Conservation (phyloP, 2,888 invertebrate genomes). For the Choristoneura rosaceana region DNA sequence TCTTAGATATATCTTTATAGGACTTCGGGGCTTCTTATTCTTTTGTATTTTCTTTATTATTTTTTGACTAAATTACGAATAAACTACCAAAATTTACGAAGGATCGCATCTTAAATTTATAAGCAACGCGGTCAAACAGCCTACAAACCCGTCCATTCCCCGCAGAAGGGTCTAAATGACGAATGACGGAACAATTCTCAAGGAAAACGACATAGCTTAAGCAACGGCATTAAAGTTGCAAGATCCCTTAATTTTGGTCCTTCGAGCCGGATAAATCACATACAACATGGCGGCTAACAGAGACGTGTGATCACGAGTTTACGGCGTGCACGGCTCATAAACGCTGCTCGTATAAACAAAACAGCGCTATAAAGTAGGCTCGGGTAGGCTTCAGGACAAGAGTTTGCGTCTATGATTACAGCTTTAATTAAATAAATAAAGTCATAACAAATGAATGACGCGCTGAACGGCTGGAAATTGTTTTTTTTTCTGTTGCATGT, state of each 20-base stretch:
- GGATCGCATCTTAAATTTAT: background rate
- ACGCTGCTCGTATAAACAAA: constrained; percentile 45
- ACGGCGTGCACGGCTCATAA: constrained; percentile 41
- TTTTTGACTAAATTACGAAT: background rate
- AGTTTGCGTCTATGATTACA: background rate
- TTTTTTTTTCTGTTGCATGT: background rate
- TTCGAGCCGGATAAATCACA: constrained; percentile 39
- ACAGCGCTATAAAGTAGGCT: constrained; percentile 44
- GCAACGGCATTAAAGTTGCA: constrained; percentile 33
- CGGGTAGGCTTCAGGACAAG: constrained; percentile 44
- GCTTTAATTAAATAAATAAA: constrained; percentile 14
- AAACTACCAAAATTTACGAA: background rate
- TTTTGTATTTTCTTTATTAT: background rate
- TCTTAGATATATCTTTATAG: background rate
- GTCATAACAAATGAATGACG: background rate
- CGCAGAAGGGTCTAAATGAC: constrained; percentile 9
- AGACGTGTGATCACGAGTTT: constrained; percentile 43
- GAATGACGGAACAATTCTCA: constrained; percentile 17
- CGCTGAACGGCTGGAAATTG: constrained; percentile 1
- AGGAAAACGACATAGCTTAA: constrained; percentile 13
- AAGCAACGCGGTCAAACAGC: background rate
- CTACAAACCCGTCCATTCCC: background rate
- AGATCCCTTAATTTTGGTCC: constrained; percentile 37
- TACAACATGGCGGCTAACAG: constrained; percentile 26
- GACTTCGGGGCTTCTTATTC: background rate